A percentile compares a stretch with the other conserved stretches of the same genome.
phyloP scores from a whole-genome alignment of 1,140 invertebrate genomes.

The Ooceraea biroi region DNA sequence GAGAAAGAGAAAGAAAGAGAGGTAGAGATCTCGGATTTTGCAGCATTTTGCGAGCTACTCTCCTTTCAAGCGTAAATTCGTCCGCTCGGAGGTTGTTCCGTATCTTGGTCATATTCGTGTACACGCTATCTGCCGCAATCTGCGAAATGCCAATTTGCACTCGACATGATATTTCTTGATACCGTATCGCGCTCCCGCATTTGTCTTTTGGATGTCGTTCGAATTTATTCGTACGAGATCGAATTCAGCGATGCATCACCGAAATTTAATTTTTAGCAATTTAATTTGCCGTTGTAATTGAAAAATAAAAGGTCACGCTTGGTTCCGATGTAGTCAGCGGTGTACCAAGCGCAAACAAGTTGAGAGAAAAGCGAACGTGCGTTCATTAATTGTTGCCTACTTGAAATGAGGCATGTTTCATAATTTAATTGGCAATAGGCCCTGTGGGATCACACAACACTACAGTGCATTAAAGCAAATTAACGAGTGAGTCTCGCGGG shows the following conservation, averaged over 20 bases:
- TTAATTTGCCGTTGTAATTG: too few species aligned
- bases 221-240: too few species aligned
- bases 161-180: background rate
- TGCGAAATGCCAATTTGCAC: background rate
- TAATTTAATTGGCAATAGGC: constrained; percentile 75
- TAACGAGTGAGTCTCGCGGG: constrained; percentile 74
- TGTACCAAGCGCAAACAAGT: too few species aligned
- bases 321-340: too few species aligned
- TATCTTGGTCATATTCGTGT: background rate
- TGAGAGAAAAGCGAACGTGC: constrained; percentile 7
- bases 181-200: too few species aligned
- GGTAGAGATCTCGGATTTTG: constrained; percentile 24
- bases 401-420: constrained; percentile 48
- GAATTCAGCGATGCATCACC: too few species aligned
- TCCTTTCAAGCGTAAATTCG: constrained; percentile 14
- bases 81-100: background rate
- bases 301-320: background rate
- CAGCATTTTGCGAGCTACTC: background rate
- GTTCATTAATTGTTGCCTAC: constrained; percentile 40
- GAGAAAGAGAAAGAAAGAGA: constrained; percentile 4
- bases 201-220: background rate
- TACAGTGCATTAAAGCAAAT: constrained; percentile 73
- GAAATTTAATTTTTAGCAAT: too few species aligned
- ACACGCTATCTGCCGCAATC: background rate
- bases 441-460: constrained; percentile 37